Base-by-base conservation (phyloP, 2,113 vertebrate species). In the Mobula birostris region DNA sequence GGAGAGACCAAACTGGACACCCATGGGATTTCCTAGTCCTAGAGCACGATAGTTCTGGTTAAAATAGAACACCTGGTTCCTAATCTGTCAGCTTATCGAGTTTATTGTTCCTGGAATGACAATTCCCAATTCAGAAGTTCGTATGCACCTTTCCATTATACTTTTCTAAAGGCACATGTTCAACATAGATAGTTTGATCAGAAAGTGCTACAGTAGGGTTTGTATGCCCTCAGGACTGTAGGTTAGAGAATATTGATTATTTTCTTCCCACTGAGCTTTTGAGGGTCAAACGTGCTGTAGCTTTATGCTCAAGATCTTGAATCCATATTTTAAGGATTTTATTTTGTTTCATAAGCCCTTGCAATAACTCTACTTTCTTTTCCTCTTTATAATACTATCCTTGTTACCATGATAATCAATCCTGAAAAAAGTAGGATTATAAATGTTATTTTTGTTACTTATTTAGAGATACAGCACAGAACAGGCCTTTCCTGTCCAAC, bases 221-320 rank as follows among this genome's bases (percentile, higher is more conserved):
- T 90, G 17, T 17, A 66, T 90, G 61, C 66, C 61, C 80, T 83
- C 29, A 68, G 61, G 85, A 66, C n/a, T 8, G 4, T 66, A 90
- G 61, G n/a, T 90, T 63, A n/a, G 77, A 90, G 29, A n/a, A 90
- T 63, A 63, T 88, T 88, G 27, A 88, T 66, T 90, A 66, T 66
- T 90, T 66, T n/a, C 63, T 90, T 85, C 29, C 1, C 48, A 85
- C 58, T 85, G 82, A 21, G 82, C 82, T 85, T 61, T 66, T 14
- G 85, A 66, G 17, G 85, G 85, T 90, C 85, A 32, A 63, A 66
- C 61, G 15, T 87, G 48, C 48, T 48, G 48, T 48, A 19, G 85
- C 32, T 56, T 87, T 87, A 29, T 61, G 29, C 27, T 88, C 9
- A 88, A n/a, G 29, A 27, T 12, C 14, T 66, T 90, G 85, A 90